Evolutionary conservation across 2,797 vertebrate genomes (phyloP), one percentile per base, ranked within the genome.

Genomic region (Fringilla coelebs): DNA sequence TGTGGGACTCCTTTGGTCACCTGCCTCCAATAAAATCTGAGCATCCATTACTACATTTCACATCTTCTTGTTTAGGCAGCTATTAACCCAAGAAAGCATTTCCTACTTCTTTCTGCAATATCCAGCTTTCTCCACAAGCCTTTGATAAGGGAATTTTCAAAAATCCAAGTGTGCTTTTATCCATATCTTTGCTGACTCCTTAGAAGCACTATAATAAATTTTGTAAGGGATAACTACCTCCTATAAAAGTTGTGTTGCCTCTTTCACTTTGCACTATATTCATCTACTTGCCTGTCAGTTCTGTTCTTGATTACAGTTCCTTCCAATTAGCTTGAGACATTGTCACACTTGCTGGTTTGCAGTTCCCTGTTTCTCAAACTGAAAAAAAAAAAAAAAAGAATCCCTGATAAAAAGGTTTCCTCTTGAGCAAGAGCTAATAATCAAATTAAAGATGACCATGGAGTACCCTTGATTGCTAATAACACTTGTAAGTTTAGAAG

Each of bases 301-400:
- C 52, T 90, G 28, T 65, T 90, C 62, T 84, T 95, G 90, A 91
- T 92, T 84, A 84, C 61, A 92, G 46, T 85, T 93, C 31, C 16
- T 94, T 90, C 58, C 43, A 86, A 67, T 92, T 90, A 90, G 22
- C 28, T 75, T 70, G 46, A 45, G 49, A 66, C 17, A 36, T 2
- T 78, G n/a, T 73, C 43, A 66, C 31, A 65, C 28, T 48, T 48
- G 14, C 31, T 85, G 15, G n/a, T 75, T 91, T 70, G 12, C 13
- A 32, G 25, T 43, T 84, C 11, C 26, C 13, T 6, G 14, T 92
- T 93, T 90, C 92, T 78, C 34, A 86, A 75, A 78, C 9, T 28
- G 28, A 32, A 38, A 31, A 36, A 29, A 31, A 52, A 29, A 20
- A n/a, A n/a, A 22, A 55, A 65, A 26, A 21, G 63, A 80, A 48